phyloP scores from a whole-genome alignment of 2,888 invertebrate genomes.

The Eilema depressum region DNA sequence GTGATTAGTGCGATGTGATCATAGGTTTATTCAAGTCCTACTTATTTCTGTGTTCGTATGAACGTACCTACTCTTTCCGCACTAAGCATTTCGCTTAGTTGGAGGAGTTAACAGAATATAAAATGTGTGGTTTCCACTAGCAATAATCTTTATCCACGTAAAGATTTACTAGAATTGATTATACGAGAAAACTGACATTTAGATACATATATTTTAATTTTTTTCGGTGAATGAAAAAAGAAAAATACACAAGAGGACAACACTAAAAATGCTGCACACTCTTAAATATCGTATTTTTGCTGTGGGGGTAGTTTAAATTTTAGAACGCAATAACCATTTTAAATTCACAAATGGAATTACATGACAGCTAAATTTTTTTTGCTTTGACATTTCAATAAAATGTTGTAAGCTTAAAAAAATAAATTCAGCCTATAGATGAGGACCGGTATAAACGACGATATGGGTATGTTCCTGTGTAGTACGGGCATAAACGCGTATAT shows the following conservation, averaged over 20 bases:
- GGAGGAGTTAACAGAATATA: neutral
- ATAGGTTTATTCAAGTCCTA: neutral
- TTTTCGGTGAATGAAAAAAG: neutral
- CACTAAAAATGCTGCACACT: neutral
- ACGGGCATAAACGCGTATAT: slow-evolving; percentile 16
- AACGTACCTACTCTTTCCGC: neutral
- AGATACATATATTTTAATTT: neutral
- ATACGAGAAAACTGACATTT: neutral
- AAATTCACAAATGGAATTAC: neutral
- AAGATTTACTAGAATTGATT: slow-evolving; percentile 12
- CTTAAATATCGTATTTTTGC: neutral
- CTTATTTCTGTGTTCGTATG: neutral
- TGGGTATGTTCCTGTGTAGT: slow-evolving; percentile 14
- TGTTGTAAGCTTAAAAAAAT: neutral
- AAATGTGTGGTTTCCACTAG: neutral
- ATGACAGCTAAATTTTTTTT: neutral
- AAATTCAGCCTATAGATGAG: neutral
- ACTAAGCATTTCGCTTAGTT: neutral
- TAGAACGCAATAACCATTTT: neutral
- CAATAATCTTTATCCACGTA: slow-evolving; percentile 4
- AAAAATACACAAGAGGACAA: neutral
- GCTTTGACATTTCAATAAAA: neutral
- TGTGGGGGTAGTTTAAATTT: neutral
- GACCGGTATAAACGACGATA: slow-evolving; percentile 14
- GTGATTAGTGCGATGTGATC: neutral